Evolutionary conservation across 2,797 vertebrate species (phyloP).

Genomic region (Echeneis naucrates): DNA sequence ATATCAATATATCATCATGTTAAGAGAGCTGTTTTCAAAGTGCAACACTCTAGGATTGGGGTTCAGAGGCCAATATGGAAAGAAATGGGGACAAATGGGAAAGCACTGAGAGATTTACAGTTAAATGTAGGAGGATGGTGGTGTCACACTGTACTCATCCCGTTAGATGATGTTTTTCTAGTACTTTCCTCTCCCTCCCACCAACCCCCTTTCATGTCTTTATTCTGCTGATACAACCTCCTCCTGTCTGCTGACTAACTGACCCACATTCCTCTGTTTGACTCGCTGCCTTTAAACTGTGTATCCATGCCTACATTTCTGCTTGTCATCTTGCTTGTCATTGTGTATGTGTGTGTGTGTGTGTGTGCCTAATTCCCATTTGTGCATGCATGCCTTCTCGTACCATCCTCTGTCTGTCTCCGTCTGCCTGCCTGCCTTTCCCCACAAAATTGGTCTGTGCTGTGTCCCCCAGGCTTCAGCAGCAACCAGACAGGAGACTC

Average conservation of each 20-base stretch:
- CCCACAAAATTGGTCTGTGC: constrained; percentile 31
- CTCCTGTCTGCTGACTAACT: constrained; percentile 82
- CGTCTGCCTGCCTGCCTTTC: background rate
- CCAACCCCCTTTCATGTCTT: constrained; percentile 62
- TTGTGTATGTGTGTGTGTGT: constrained; percentile 9
- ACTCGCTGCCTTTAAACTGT: constrained; percentile 57
- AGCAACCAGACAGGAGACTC: constrained; percentile 67
- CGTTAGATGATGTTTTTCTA: constrained; percentile 68
- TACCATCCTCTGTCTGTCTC: constrained; percentile 45
- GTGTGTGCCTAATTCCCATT: background rate
- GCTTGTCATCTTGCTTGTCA: constrained; percentile 41
- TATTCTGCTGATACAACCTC: constrained; percentile 81
- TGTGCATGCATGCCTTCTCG: constrained; percentile 4
- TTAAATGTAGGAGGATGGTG: constrained; percentile 61
- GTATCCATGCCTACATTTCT: constrained; percentile 32
- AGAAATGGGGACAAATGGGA: constrained; percentile 36
- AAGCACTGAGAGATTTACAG: constrained; percentile 51
- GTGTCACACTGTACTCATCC: constrained; percentile 67
- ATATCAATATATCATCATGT: constrained; percentile 59
- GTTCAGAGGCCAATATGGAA: constrained; percentile 39
- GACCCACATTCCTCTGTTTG: constrained; percentile 80
- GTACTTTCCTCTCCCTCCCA: constrained; percentile 64
- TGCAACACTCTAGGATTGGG: constrained; percentile 44
- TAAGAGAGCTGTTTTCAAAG: constrained; percentile 41
- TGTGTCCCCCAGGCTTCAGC: constrained; percentile 55